Base-by-base conservation (phyloP, 1,140 invertebrate species). In the Cyphomyrmex costatus region DNA sequence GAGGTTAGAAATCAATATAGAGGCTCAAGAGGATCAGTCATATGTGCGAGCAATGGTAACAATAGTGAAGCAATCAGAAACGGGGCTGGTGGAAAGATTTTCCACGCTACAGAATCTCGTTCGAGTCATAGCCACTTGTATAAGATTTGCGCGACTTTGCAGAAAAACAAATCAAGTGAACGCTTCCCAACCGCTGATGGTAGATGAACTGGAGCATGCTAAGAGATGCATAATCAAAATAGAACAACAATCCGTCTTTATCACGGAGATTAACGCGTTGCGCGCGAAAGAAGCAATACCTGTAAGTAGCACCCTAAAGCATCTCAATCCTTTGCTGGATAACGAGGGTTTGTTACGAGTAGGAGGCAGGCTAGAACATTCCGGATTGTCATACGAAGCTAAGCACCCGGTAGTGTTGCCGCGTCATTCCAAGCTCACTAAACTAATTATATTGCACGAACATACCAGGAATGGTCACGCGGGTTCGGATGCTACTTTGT, bases 261-360 rank as follows among this genome's bases (percentile, higher is more conserved):
- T 0, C 0, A 0, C 2, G 2, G 56, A 58, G 4, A 10, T 58
- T 1, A 21, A 0, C 1, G 0, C 19, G 3, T 21, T 19, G 2
- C 16, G 5, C 0, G 10, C 1, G 6, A 19, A 16, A 1, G 2
- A 21, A 14, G 8, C 33, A 0, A 12, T 53, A 1, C 0, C 51
- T 1, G 4, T 3, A 1, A 42, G 14, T 0, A 66, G 63, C 10
- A 46, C 2, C n/a, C 3, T 42, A 12, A 66, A 4, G 0, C 0
- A 12, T 7, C 8, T 66, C 0, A 21, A n/a, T 36, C 63, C 7
- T 0, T 46, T 12, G 0, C 1, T 33, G 0, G 63, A 33, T n/a
- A 6, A 7, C 1, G 6, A 36, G 2, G 30, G 61, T 3, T 4
- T 68, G 2, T 3, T 66, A 4, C 63, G 33, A 7, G 63, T 66